These are phyloP conservation scores for Megaceryle torquata DNA, from an alignment of 2,113 vertebrate species.

Conservation along the genomic window DNA sequence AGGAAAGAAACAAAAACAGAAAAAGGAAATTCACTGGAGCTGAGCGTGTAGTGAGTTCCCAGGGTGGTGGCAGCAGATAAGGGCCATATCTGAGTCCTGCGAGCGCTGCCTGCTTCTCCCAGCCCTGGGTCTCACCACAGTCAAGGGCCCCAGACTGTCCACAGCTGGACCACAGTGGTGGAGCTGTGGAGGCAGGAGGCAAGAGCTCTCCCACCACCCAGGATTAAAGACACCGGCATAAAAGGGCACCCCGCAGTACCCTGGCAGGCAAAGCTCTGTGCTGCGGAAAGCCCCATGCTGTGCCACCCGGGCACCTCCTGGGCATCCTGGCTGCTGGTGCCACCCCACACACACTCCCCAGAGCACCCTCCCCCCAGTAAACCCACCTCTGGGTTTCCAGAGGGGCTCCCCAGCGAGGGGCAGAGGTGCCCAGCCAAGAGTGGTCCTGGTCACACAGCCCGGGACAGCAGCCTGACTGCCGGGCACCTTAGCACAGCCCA, in stretches of 20 bases:
- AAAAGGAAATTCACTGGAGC: conserved; percentile 58
- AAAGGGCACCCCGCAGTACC: not conserved
- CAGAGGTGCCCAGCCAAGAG: not conserved
- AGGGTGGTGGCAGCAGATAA: conserved; percentile 46
- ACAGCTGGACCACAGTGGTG: rapidly evolving
- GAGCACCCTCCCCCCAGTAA: not conserved
- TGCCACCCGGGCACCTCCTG: not conserved
- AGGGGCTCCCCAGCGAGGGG: not conserved
- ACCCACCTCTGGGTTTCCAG: rapidly evolving
- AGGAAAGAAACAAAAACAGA: conserved; percentile 61
- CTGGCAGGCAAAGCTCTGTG: not conserved
- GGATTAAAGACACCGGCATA: rapidly evolving
- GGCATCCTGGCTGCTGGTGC: not conserved
- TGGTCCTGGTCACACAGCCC: not conserved
- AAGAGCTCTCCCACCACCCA: not conserved
- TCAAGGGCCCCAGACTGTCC: not conserved
- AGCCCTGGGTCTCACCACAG: rapidly evolving
- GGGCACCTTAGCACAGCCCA: not conserved
- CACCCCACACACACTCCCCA: not conserved
- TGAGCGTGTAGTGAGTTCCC: not conserved
- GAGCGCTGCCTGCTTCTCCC: not conserved
- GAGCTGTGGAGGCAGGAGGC: not conserved
- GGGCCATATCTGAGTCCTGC: not conserved
- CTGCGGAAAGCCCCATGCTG: not conserved
- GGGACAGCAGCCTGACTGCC: not conserved